Conservation (phyloP, 1,140 invertebrate genomes). For the Ips nitidus region DNA sequence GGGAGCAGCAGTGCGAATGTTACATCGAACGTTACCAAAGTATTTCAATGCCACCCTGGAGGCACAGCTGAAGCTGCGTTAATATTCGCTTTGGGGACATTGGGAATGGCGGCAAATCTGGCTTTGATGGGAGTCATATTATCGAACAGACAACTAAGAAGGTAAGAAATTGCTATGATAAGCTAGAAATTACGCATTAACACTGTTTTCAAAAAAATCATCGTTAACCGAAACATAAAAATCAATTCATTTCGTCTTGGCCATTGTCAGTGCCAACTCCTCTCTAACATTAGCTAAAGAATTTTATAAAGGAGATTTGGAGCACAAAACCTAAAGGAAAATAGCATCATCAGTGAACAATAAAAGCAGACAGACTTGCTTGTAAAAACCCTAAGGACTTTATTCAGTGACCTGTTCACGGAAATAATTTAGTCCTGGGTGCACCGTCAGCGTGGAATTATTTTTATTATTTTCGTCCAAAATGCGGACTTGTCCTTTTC, state of each 20-base stretch:
- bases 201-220: no score
- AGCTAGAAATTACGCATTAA: no score
- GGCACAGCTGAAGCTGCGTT: slow-evolving; percentile 78
- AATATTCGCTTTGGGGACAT: slow-evolving; percentile 72
- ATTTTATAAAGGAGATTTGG: slow-evolving; percentile 2
- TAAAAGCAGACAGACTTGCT: slow-evolving; percentile 3
- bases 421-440: slow-evolving; percentile 1
- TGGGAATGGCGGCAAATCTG: slow-evolving; percentile 82
- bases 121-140: slow-evolving; percentile 79
- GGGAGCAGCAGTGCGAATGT: slow-evolving; percentile 67
- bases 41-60: slow-evolving; percentile 76
- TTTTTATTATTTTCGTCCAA: neutral
- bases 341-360: slow-evolving; percentile 10
- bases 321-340: slow-evolving; percentile 1
- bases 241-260: no score
- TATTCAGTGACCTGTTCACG: slow-evolving; percentile 9
- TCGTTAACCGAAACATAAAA: no score
- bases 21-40: slow-evolving; percentile 66
- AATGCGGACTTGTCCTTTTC: no score
- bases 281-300: neutral
- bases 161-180: slow-evolving; percentile 53
- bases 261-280: neutral
- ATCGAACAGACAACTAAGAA: slow-evolving; percentile 70
- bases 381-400: slow-evolving; percentile 1
- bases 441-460: slow-evolving; percentile 1